A percentile compares a stretch with the other conserved stretches of the same genome.
Evolutionary conservation across 2,888 invertebrate genomes (phyloP).

Genomic region (Hypomecis atomaria): DNA sequence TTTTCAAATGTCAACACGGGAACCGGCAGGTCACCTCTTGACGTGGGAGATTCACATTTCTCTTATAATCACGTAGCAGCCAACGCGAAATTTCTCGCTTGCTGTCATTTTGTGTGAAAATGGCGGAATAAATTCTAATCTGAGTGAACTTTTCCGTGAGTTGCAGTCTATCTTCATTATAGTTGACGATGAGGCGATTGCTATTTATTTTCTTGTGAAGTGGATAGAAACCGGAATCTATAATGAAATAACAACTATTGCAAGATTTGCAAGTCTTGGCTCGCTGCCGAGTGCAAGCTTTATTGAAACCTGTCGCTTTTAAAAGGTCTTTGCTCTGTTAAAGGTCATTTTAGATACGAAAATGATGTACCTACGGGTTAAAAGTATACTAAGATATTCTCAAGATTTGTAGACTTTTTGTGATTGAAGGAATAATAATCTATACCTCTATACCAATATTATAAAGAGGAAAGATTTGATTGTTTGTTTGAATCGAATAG

Average conservation of each 20-base stretch:
- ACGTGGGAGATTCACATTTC: constrained; percentile 75
- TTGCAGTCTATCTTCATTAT: constrained; percentile 42
- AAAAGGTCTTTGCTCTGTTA: constrained; percentile 14
- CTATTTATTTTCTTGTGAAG: constrained; percentile 32
- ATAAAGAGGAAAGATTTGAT: no score
- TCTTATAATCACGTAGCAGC: constrained; percentile 42
- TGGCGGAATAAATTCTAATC: constrained; percentile 36
- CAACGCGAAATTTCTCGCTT: constrained; percentile 34
- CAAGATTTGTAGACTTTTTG: background rate
- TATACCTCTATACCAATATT: no score
- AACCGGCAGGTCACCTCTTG: constrained; percentile 58
- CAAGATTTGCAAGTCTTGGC: constrained; percentile 9
- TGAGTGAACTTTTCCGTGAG: constrained; percentile 34
- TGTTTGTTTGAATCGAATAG: no score
- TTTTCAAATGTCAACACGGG: constrained; percentile 75
- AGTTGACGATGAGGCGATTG: constrained; percentile 31
- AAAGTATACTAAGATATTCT: background rate
- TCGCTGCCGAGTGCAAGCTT: constrained; percentile 10
- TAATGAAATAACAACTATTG: constrained; percentile 19
- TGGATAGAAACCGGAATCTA: constrained; percentile 19
- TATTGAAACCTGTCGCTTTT: constrained; percentile 13
- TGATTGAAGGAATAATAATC: background rate
- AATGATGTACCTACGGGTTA: background rate
- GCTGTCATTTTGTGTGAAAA: constrained; percentile 19
- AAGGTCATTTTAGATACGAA: constrained; percentile 12